A percentile compares a stretch with the other conserved stretches of the same genome.
These are phyloP conservation scores for Micromys minutus DNA, from an alignment of 2,113 vertebrate genomes.

Conservation along the genomic window DNA sequence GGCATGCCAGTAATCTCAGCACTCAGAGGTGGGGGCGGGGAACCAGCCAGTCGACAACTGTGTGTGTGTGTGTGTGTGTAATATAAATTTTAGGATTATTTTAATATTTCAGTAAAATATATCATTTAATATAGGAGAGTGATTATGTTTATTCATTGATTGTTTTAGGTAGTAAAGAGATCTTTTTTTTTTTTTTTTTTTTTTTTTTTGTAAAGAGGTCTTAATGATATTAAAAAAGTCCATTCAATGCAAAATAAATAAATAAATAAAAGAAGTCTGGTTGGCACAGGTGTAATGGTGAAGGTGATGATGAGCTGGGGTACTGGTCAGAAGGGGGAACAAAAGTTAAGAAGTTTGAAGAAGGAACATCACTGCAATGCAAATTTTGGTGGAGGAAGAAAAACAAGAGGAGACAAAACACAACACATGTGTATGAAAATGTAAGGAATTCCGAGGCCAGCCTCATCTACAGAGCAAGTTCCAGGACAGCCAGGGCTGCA, in stretches of 20 bases:
- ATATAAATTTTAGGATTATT: neutral
- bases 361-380: neutral
- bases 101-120: neutral
- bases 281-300: neutral
- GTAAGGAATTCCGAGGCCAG: neutral
- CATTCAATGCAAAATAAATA: no score
- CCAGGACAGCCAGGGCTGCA: neutral
- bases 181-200: no score
- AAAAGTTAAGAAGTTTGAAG: neutral
- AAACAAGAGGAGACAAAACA: neutral
- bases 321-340: neutral
- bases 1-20: neutral
- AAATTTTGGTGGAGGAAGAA: neutral
- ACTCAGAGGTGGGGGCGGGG: no score
- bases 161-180: neutral
- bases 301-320: neutral
- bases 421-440: neutral
- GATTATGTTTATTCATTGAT: neutral
- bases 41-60: no score
- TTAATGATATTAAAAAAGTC: no score
- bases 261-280: conserved; percentile 20
- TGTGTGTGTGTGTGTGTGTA: no score
- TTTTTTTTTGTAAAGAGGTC: no score
- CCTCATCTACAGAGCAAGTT: neutral
- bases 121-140: neutral